phyloP scores from a whole-genome alignment of 1,140 invertebrate genomes.

The Drosophila paulistorum region DNA sequence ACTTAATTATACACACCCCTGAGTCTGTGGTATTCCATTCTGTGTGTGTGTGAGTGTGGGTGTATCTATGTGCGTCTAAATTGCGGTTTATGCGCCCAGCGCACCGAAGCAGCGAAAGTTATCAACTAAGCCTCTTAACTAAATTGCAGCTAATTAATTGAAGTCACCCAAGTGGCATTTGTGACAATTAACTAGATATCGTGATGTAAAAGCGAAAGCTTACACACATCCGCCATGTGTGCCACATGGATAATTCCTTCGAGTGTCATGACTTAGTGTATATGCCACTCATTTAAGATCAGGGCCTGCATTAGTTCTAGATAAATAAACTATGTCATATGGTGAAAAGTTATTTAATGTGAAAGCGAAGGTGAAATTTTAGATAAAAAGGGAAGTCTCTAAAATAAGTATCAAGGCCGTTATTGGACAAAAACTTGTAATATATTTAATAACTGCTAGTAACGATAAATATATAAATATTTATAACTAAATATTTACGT shows the following conservation, averaged over 20 bases:
- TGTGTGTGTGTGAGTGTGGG: constrained; percentile 18
- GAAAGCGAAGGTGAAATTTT: no score
- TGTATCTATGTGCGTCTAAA: constrained; percentile 18
- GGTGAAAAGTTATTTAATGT: no score
- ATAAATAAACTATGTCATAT: neutral
- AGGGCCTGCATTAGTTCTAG: neutral
- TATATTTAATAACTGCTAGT: no score
- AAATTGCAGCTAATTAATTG: constrained; percentile 65
- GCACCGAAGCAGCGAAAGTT: constrained; percentile 41
- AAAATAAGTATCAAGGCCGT: no score
- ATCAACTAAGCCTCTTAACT: constrained; percentile 59
- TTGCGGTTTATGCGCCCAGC: constrained; percentile 17
- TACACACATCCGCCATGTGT: constrained; percentile 9
- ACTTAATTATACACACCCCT: constrained; percentile 20
- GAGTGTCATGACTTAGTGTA: neutral
- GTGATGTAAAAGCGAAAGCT: constrained; percentile 48
- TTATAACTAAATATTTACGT: no score
- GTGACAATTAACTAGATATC: constrained; percentile 42
- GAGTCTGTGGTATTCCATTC: constrained; percentile 8
- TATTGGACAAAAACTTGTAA: no score
- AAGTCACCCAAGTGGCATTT: constrained; percentile 49
- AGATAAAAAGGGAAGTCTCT: no score
- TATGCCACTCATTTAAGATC: neutral
- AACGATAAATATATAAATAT: no score
- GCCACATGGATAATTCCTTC: constrained; percentile 7